Conservation (phyloP, 2,888 invertebrate genomes). For the Bombyx huttoni region DNA sequence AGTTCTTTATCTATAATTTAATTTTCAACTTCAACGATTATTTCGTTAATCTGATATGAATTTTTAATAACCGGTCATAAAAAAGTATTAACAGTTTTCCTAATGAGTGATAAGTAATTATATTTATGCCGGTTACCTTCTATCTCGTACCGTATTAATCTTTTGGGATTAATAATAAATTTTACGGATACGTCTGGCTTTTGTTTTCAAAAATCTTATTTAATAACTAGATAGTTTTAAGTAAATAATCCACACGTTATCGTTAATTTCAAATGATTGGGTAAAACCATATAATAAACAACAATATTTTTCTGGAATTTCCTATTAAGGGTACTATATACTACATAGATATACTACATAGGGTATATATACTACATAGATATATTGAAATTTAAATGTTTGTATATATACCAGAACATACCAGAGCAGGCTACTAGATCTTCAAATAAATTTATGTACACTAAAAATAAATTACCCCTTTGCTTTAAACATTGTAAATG, state of each 20-base stretch:
- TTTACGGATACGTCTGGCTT: not conserved
- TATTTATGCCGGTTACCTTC: not conserved
- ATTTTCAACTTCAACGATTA: slow-evolving; percentile 11
- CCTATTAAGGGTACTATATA: too few species aligned
- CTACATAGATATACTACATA: too few species aligned
- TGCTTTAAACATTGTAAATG: too few species aligned
- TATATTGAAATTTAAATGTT: too few species aligned
- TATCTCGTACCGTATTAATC: slow-evolving; percentile 4
- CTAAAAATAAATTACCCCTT: too few species aligned
- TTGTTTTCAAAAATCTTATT: not conserved
- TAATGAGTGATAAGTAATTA: slow-evolving; percentile 12
- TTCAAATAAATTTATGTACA: too few species aligned
- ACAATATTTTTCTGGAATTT: too few species aligned
- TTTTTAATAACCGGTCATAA: slow-evolving; percentile 21
- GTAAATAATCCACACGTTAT: not conserved
- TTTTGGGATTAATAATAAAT: slow-evolving; percentile 3
- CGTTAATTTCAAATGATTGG: not conserved
- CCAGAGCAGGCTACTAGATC: too few species aligned
- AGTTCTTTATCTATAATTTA: slow-evolving; percentile 12
- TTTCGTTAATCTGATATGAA: slow-evolving; percentile 14
- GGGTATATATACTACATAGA: too few species aligned
- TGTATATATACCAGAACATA: too few species aligned
- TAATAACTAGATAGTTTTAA: not conserved
- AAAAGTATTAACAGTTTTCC: slow-evolving; percentile 15
- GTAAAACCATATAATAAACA: not conserved